Percentiles rank a stretch among this genome's conserved stretches.
Evolutionary conservation across 2,888 invertebrate genomes (phyloP).

Genomic region (Conops quadrifasciatus): DNA sequence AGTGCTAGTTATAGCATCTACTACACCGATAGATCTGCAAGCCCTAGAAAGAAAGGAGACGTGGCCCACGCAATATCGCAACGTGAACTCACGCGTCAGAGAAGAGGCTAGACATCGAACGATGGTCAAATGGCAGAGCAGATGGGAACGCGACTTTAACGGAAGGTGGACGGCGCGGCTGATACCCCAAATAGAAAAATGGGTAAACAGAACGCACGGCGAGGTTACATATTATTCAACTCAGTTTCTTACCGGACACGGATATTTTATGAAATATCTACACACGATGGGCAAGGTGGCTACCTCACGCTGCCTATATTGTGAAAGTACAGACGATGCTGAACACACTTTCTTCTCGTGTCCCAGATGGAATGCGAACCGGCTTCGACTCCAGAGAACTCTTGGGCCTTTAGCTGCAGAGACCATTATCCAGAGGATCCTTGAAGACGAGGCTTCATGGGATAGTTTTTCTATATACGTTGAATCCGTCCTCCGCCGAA

Average conservation of each 20-base stretch:
- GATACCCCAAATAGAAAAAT: not conserved
- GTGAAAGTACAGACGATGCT: not conserved
- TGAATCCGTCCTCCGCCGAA: no score
- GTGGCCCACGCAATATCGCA: no score
- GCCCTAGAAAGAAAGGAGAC: not conserved
- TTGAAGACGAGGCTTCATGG: no score
- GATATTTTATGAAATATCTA: not conserved
- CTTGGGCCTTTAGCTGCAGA: not conserved
- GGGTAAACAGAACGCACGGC: not conserved
- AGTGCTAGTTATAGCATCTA: not conserved
- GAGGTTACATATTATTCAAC: not conserved
- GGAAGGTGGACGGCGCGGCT: no score
- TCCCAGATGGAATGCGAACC: not conserved
- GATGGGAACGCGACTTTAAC: not conserved
- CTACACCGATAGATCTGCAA: not conserved
- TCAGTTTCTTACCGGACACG: not conserved
- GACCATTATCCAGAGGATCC: not conserved
- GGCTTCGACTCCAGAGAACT: not conserved
- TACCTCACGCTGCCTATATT: not conserved
- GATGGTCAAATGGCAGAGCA: not conserved
- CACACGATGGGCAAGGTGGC: no score
- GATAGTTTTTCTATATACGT: no score
- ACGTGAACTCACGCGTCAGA: no score
- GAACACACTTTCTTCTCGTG: slow-evolving; percentile 8
- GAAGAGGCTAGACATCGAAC: not conserved